Conservation (phyloP, 2,113 vertebrate species). For the Pavo muticus region DNA sequence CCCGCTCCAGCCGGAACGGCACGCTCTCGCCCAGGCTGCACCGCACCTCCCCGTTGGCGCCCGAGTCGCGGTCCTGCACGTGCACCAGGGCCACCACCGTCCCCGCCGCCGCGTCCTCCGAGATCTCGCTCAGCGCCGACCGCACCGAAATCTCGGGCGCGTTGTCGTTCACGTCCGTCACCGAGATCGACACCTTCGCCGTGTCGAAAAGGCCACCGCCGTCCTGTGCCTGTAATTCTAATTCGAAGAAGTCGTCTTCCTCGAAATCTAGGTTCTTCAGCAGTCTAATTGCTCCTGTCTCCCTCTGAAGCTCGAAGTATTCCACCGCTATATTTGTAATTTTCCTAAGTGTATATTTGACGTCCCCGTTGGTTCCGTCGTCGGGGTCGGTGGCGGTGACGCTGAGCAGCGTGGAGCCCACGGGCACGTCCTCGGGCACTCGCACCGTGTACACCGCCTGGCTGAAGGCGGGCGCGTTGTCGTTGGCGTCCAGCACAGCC, state of each 20-base stretch:
- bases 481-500: conserved; percentile 32
- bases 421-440: neutral
- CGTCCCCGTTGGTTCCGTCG: accelerated
- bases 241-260: too few relatives aligned
- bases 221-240: too few relatives aligned
- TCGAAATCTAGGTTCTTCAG: too few relatives aligned
- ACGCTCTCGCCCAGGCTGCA: neutral
- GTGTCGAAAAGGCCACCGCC: too few relatives aligned
- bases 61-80: neutral
- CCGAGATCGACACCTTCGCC: neutral
- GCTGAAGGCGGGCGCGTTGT: neutral
- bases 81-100: neutral
- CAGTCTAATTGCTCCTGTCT: too few relatives aligned
- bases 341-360: too few relatives aligned
- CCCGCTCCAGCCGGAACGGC: neutral
- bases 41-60: neutral
- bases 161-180: neutral
- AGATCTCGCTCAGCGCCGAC: neutral
- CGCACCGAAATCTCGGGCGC: neutral
- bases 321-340: too few relatives aligned
- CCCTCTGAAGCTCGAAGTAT: too few relatives aligned
- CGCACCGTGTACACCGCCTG: neutral
- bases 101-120: neutral
- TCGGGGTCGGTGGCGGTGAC: neutral
- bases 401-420: neutral